These are phyloP conservation scores for Muscina levida DNA, from an alignment of 2,888 invertebrate genomes.

Conservation along the genomic window DNA sequence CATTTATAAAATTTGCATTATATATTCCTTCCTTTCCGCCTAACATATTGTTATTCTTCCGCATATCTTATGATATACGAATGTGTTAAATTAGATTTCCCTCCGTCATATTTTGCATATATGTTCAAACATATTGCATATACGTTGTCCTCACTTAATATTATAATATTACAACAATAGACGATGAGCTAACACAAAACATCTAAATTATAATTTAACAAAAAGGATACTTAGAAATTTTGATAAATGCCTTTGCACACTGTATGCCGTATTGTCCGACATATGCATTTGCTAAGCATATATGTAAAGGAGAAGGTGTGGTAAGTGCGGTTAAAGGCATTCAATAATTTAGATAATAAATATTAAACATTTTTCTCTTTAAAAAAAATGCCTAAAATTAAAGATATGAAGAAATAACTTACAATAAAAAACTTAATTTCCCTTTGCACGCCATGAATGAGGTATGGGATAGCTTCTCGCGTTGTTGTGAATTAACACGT, in stretches of 20 bases:
- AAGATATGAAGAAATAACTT: no score
- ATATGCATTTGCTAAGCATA: neutral
- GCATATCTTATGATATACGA: constrained; percentile 22
- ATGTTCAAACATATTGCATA: constrained; percentile 18
- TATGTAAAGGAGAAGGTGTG: neutral
- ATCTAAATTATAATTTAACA: constrained; percentile 65
- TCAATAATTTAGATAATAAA: no score
- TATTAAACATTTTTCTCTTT: no score
- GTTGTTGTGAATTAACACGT: no score
- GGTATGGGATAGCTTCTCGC: no score
- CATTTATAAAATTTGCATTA: constrained; percentile 15
- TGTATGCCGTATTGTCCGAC: no score
- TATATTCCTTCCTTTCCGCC: neutral
- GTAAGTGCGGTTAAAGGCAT: neutral
- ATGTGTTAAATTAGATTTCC: constrained; percentile 25
- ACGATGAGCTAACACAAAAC: constrained; percentile 36
- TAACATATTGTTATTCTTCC: neutral
- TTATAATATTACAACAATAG: neutral
- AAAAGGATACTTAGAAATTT: constrained; percentile 56
- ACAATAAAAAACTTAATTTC: no score
- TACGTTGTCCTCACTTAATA: neutral
- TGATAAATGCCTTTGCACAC: constrained; percentile 50
- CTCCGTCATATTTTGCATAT: neutral
- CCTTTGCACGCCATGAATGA: no score
- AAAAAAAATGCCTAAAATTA: no score